phyloP scores from a whole-genome alignment of 2,888 invertebrate genomes.

The Invenusta paracnida region DNA sequence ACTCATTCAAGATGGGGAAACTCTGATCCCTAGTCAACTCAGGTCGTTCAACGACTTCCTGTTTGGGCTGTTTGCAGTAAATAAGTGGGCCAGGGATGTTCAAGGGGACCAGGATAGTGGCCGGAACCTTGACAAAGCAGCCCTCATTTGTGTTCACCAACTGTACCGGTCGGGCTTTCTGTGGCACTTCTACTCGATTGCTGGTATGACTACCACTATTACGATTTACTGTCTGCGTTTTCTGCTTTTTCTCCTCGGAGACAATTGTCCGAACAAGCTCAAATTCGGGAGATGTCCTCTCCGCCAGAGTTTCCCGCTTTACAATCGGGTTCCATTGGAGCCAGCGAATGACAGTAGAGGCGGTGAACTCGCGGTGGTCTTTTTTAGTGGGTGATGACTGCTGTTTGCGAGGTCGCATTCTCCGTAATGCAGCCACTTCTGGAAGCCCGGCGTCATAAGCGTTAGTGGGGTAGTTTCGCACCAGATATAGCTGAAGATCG shows the following conservation, averaged over 20 bases:
- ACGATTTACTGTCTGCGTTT: not conserved
- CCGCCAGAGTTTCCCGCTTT: not conserved
- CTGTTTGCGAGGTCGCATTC: not conserved
- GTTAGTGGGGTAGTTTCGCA: not conserved
- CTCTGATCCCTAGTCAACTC: not conserved
- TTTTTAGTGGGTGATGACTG: not conserved
- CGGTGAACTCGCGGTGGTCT: not conserved
- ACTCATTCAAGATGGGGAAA: too few species aligned
- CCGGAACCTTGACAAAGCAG: slow-evolving; percentile 1
- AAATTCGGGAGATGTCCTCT: not conserved
- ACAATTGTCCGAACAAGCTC: too few species aligned
- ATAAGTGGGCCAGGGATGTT: not conserved
- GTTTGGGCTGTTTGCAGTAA: not conserved
- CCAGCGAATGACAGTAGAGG: not conserved
- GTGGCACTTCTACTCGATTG: not conserved
- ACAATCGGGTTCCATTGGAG: not conserved
- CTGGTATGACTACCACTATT: not conserved
- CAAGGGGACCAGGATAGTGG: not conserved
- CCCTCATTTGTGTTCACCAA: not conserved
- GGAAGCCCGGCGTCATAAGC: not conserved
- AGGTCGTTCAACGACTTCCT: not conserved
- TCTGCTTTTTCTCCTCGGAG: not conserved
- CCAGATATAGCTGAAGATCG: not conserved
- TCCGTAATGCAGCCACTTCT: not conserved
- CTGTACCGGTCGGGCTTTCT: not conserved